Conservation (phyloP, 2,888 invertebrate species). For the Ariolimax columbianus region DNA sequence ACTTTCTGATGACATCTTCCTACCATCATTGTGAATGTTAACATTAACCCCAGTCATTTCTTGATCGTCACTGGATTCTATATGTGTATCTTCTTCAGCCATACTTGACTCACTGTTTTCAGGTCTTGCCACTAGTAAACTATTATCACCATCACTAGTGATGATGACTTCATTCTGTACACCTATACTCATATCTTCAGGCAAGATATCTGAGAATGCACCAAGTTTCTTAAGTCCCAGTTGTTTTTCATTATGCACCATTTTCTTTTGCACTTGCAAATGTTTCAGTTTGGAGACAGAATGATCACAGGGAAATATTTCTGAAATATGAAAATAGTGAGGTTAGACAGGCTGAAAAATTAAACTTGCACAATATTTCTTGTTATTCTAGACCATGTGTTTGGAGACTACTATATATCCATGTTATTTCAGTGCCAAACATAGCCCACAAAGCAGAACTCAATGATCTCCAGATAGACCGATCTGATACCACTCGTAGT, state of each 20-base stretch:
- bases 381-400: too few species aligned
- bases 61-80: background rate
- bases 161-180: background rate
- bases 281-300: background rate
- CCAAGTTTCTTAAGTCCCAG: background rate
- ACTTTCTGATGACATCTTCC: too few species aligned
- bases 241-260: background rate
- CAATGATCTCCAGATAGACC: too few species aligned
- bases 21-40: background rate
- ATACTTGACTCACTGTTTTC: background rate
- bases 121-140: background rate
- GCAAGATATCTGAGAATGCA: background rate
- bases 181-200: background rate
- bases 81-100: background rate
- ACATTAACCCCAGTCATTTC: background rate
- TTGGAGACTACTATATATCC: too few species aligned
- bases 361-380: too few species aligned
- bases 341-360: too few species aligned
- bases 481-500: too few species aligned
- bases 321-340: constrained; percentile 15
- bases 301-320: background rate
- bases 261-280: background rate
- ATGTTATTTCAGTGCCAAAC: too few species aligned
- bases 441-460: too few species aligned
- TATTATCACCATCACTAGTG: background rate